A percentile compares a stretch with the other conserved stretches of the same genome.
phyloP scores from a whole-genome alignment of 2,113 vertebrate species.

The Craseonycteris thonglongyai region DNA sequence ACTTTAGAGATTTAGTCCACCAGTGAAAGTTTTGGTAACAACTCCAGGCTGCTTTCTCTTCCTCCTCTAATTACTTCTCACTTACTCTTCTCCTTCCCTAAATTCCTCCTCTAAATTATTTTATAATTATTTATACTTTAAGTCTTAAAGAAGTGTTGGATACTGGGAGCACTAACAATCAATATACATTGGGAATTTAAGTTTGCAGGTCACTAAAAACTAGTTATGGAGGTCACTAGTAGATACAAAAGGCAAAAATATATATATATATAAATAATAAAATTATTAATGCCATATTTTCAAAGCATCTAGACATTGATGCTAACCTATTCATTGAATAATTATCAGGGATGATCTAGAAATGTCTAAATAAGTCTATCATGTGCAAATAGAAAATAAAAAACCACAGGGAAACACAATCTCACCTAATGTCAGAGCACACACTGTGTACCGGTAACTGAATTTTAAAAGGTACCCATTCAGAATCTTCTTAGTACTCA shows the following conservation, averaged over 20 bases:
- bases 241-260: neutral
- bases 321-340: neutral
- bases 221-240: neutral
- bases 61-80: neutral
- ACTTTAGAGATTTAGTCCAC: neutral
- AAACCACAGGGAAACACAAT: neutral
- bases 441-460: neutral
- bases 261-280: neutral
- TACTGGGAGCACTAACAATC: neutral
- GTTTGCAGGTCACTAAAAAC: conserved; percentile 31
- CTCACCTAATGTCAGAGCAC: neutral
- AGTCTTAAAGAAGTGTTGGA: conserved; percentile 40
- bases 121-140: neutral
- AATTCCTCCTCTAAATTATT: neutral
- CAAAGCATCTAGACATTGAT: neutral
- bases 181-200: neutral
- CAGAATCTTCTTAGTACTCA: neutral
- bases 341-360: neutral
- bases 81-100: neutral
- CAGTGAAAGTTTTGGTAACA: neutral
- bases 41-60: neutral
- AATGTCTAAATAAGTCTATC: neutral
- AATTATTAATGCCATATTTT: neutral
- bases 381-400: neutral
- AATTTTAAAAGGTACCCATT: neutral